Evolutionary conservation across 92 coral and sea anemone genomes (phyloP).

Genomic region (Actinostola sp.): DNA sequence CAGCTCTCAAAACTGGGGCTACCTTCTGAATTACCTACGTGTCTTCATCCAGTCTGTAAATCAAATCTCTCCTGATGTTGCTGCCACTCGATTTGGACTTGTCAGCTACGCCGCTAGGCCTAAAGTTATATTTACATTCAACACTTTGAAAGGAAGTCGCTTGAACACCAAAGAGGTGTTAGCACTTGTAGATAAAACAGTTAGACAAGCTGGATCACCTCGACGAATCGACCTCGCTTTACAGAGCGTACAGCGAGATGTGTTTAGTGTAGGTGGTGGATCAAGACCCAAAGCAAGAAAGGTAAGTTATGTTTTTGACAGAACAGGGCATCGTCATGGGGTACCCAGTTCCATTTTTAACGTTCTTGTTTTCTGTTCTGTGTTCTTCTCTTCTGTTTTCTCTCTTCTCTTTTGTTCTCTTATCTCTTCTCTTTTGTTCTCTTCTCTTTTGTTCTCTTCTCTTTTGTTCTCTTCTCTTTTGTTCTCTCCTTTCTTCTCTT

Average conservation of each 20-base stretch:
- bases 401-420: too few species aligned
- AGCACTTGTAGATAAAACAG: constrained; percentile 48
- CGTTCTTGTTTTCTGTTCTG: not conserved
- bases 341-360: not conserved
- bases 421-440: too few species aligned
- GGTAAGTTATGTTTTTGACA: constrained; percentile 24
- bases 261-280: constrained; percentile 63
- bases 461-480: too few species aligned
- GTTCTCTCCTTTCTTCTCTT: too few species aligned
- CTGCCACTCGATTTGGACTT: constrained; percentile 71
- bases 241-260: constrained; percentile 43
- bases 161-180: constrained; percentile 43
- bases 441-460: too few species aligned
- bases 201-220: constrained; percentile 51
- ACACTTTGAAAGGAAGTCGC: constrained; percentile 51
- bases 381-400: too few species aligned
- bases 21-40: constrained; percentile 42
- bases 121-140: constrained; percentile 50
- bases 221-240: constrained; percentile 66
- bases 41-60: constrained; percentile 52
- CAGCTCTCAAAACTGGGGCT: constrained; percentile 53
- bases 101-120: constrained; percentile 69
- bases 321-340: too few species aligned
- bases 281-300: constrained; percentile 65
- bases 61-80: constrained; percentile 40